Base-by-base conservation (phyloP, 2,888 invertebrate species). In the Scaptomyza cyrtandrae region DNA sequence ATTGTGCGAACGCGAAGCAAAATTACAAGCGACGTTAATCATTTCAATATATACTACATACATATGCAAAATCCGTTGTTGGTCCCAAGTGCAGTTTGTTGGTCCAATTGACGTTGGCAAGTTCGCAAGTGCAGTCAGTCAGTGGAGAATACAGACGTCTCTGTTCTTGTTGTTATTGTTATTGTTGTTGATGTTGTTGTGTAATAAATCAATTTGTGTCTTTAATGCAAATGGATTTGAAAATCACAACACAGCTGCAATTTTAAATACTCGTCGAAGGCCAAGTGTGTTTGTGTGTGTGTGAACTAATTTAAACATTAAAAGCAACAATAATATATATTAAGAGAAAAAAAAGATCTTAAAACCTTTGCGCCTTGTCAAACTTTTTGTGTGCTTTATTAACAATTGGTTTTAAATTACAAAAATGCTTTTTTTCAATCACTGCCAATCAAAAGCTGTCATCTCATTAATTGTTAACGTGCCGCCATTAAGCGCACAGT, bases 321-420 rank as follows among this genome's bases (percentile, higher is more conserved):
- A 37, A 16, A 16, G 39, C 39, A 14, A 14, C 14, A n/a, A 57
- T 48, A 48, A 57, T 48, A 45, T 0, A 35, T 9, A 49, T 49
- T 19, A 62, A 48, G 58, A 11, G 16, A 66, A 50, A 67, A 55
- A 52, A 55, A 66, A n/a, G n/a, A n/a, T n/a, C 62, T 50, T 46
- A 24, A 72, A 52, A 41, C 49, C 45, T 31, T 14, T 54, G 27
- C 44, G 56, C 57, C 60, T 44, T 56, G 66, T 66, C 49, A 13
- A 63, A 69, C 19, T 50, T n/a, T 49, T 45, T 46, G 39, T 52
- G 58, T 19, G 29, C 10, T 70, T 68, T 61, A 74, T 69, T 70
- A 75, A 83, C 80, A 83, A 67, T 83, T n/a, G 73, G 88, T 86
- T 63, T 88, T 62, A 46, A 71, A 63, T 86, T 86, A 75, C 88